Percentiles rank a stretch among this genome's conserved stretches.
Conservation (phyloP, 2,888 invertebrate species). For the Cancer borealis region DNA sequence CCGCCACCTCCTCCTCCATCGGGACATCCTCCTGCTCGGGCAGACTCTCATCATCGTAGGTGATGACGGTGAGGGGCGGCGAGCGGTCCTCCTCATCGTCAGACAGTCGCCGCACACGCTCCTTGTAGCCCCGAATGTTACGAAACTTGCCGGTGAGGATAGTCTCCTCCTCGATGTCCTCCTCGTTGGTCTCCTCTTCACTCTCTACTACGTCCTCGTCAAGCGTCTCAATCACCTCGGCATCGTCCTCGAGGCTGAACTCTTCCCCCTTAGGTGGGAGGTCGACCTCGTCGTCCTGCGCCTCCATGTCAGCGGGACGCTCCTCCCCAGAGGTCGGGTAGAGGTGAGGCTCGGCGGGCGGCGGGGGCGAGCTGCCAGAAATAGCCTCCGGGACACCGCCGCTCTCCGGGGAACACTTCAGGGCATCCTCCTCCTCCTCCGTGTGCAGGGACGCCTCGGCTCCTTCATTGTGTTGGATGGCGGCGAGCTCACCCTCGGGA, state of each 20-base stretch:
- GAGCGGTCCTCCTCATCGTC: slow-evolving; percentile 68
- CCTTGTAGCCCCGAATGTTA: slow-evolving; percentile 69
- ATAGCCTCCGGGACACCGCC: slow-evolving; percentile 58
- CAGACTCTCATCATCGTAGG: slow-evolving; percentile 62
- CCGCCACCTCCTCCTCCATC: slow-evolving; percentile 46
- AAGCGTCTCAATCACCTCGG: slow-evolving; percentile 67
- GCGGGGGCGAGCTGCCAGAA: slow-evolving; percentile 63
- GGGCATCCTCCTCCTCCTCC: slow-evolving; percentile 47
- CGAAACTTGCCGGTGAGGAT: slow-evolving; percentile 72
- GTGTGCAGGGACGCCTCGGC: neutral
- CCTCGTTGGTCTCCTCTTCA: slow-evolving; percentile 66
- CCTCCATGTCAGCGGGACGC: slow-evolving; percentile 52
- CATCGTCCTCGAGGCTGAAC: slow-evolving; percentile 55
- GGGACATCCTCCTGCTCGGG: slow-evolving; percentile 64
- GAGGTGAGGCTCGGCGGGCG: slow-evolving; percentile 67
- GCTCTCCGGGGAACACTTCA: slow-evolving; percentile 46
- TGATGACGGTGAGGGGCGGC: slow-evolving; percentile 66
- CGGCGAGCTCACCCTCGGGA: slow-evolving; percentile 22
- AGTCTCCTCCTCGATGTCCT: slow-evolving; percentile 70
- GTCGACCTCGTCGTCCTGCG: slow-evolving; percentile 31
- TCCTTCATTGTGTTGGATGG: neutral
- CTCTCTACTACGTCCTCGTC: slow-evolving; percentile 56
- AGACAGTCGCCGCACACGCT: slow-evolving; percentile 68
- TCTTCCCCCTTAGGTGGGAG: slow-evolving; percentile 37
- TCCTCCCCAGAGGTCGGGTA: slow-evolving; percentile 67